Percentiles rank a stretch among this genome's conserved stretches.
phyloP scores from a whole-genome alignment of 2,113 vertebrate genomes.

The Glareola pratincola region DNA sequence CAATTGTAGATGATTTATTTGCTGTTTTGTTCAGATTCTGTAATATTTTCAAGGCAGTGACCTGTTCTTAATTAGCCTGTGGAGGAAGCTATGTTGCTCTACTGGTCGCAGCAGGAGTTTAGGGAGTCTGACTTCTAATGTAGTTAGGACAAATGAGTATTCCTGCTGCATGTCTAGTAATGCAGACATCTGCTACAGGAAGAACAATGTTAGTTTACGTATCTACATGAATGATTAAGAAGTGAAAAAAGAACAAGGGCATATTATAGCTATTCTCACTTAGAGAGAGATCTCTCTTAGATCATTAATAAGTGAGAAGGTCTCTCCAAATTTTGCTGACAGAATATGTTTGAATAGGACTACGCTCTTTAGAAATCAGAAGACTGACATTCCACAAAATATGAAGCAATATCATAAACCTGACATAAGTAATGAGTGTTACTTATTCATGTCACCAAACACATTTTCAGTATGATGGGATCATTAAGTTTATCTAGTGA shows the following conservation, averaged over 20 bases:
- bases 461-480: not conserved
- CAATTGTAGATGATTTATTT: not conserved
- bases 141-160: not conserved
- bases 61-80: constrained; percentile 9
- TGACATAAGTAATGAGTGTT: not conserved
- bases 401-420: not conserved
- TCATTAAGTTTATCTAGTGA: not conserved
- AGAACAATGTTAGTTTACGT: not conserved
- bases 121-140: not conserved
- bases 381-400: not conserved
- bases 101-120: not conserved
- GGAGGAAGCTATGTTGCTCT: not conserved
- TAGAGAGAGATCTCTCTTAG: not conserved
- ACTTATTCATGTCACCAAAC: not conserved
- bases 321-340: not conserved
- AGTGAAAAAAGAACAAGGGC: not conserved
- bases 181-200: not conserved
- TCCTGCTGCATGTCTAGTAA: not conserved
- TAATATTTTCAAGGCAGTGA: not conserved
- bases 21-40: not conserved
- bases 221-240: not conserved
- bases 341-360: not conserved
- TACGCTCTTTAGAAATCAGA: not conserved
- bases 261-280: not conserved
- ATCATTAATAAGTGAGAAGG: not conserved